Evolutionary conservation across 2,797 vertebrate genomes (phyloP), one percentile per base, ranked within the genome.

Genomic region (Carduelis carduelis): DNA sequence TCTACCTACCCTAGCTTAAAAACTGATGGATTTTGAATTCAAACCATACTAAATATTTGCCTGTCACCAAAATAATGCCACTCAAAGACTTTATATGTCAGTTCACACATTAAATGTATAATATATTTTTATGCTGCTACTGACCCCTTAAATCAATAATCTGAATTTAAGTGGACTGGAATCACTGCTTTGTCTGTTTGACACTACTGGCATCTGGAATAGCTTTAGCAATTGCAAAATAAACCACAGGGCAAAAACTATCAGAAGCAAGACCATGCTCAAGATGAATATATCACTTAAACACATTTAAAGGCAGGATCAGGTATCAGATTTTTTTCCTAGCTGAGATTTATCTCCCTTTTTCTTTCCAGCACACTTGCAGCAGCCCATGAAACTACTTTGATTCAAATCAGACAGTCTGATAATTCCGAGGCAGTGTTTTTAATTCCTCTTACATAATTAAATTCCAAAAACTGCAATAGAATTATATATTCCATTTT

Each of bases 121-220:
- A 93, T 30, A 17, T 18, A 78, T 71, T 92, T 89, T 89, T 75
- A 88, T 28, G 80, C 72, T 89, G 83, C 83, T 65, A 61, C 35
- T 96, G 90, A 85, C 79, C 90, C 93, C 81, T 96, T 93, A 90
- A 83, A 95, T 95, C 86, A 91, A 87, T 87, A 95, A 71, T 81
- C 63, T 39, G 32, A 87, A 83, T 80, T 46, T 55, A 91, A 75
- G 76, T 94, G 34, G 2, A 81, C 24, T 60, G 68, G 93, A 89
- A 84, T 63, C 71, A 52, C 82, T 76, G 92, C 74, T 91, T 75
- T 64, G 71, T 79, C 70, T 71, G 63, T 46, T 60, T 90, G 94
- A 89, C 79, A 77, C 66, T 77, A 94, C 50, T 49, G 88, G 85
- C 92, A 97, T 93, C 91, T 97, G 95, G 95, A 96, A 96, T 32